Base-by-base conservation (phyloP, 2,888 invertebrate species). In the Cerceris rybyensis region DNA sequence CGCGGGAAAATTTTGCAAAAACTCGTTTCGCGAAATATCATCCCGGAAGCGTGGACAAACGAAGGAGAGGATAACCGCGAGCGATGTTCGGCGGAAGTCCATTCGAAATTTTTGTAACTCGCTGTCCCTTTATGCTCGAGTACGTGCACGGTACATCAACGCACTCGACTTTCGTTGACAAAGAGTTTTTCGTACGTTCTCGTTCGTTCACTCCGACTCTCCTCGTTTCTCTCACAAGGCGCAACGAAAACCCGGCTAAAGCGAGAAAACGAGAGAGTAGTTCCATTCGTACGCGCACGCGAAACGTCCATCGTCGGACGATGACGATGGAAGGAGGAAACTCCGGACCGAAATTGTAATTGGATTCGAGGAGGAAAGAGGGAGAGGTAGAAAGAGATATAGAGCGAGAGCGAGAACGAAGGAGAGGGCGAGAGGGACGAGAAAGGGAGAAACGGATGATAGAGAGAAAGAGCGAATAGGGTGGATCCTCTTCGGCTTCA, bases 341-440 rank as follows among this genome's bases (percentile, higher is more conserved):
- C 43, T 60, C 60, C 16, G 70, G 73, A 71, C 81, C 80, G 73
- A 88, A 88, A 86, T 88, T 71, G 78, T 88, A 87, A 88, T 86
- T 86, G 86, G 82, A 86, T 87, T 86, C 79, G 73, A 74, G 77
- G 78, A 71, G 75, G 79, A 72, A 49, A 46, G 49, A 49, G 55
- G 68, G 46, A 17, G 43, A 52, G 66, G 46, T 65, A 60, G 49
- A 49, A 52, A 66, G 46, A 17, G 43, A 52, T 63, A 41, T 65
- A 60, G 69, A 57, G 70, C 59, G 52, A 41, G 54, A 50, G 17
- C 50, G 46, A 60, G 65, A 59, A 54, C 64, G 43, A 49, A 43
- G 52, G 52, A 49, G 63, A 65, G 17, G 54, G 8, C 65, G 46
- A 72, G 50, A 64, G 61, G 60, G 68, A 65, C 1, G 60, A 61